These are phyloP conservation scores for Clarias batrachus DNA, from an alignment of 2,113 vertebrate genomes.

Conservation along the genomic window DNA sequence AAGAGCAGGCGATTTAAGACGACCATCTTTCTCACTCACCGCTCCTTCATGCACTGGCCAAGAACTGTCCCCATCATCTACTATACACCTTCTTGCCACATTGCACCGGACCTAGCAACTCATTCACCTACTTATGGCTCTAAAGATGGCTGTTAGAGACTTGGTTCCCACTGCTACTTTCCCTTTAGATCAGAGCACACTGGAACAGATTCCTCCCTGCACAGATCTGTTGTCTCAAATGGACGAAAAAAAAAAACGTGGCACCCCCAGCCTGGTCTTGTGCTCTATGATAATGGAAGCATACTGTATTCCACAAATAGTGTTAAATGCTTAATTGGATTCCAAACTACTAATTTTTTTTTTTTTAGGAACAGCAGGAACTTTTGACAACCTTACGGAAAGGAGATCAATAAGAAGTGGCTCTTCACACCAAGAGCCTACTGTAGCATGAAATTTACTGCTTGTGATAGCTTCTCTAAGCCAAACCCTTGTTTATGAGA, in stretches of 20 bases:
- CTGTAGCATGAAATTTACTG: not conserved
- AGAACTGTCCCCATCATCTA: not conserved
- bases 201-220: too few species aligned
- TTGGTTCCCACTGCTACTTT: not conserved
- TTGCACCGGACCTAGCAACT: not conserved
- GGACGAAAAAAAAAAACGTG: not conserved
- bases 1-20: not conserved
- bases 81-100: not conserved
- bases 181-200: not conserved
- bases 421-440: not conserved
- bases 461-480: not conserved
- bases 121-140: not conserved
- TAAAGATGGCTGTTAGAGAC: not conserved
- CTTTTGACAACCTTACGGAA: not conserved
- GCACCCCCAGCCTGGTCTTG: not conserved
- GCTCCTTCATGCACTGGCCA: not conserved
- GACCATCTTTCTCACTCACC: not conserved
- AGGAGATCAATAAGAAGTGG: not conserved
- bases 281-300: not conserved
- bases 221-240: not conserved
- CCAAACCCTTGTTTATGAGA: not conserved
- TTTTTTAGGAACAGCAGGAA: not conserved
- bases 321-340: not conserved
- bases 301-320: not conserved
- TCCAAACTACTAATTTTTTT: not conserved